Evolutionary conservation across 2,888 invertebrate species (phyloP).

Genomic region (Chloroclysta siterata): DNA sequence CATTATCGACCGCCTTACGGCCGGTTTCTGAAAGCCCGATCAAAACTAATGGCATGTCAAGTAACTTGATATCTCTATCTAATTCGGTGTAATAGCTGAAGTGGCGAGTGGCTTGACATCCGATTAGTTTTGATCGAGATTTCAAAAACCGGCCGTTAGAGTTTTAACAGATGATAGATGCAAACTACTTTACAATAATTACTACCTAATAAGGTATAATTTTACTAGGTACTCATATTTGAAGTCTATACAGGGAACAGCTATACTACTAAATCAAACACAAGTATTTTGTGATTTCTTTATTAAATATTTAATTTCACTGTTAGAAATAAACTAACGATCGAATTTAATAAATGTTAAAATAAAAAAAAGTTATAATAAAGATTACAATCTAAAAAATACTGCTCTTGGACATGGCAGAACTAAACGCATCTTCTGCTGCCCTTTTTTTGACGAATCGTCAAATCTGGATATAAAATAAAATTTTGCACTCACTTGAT

Average conservation of each 20-base stretch:
- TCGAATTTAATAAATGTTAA: constrained; percentile 82
- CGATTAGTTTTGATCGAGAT: too few species aligned
- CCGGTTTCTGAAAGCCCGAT: too few species aligned
- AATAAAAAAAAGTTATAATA: constrained; percentile 79
- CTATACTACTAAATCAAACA: constrained; percentile 57
- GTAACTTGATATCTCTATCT: too few species aligned
- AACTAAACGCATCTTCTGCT: constrained; percentile 72
- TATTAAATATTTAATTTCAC: constrained; percentile 84
- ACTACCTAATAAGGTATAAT: too few species aligned
- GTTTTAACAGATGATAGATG: too few species aligned
- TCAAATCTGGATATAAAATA: constrained; percentile 72
- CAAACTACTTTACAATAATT: too few species aligned
- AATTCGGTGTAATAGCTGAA: too few species aligned
- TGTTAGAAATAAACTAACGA: constrained; percentile 85
- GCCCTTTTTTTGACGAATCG: constrained; percentile 72
- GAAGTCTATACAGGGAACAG: not conserved
- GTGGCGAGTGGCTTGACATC: too few species aligned
- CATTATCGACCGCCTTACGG: too few species aligned
- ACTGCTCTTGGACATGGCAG: constrained; percentile 83
- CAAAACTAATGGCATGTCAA: too few species aligned
- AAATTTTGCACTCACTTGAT: constrained; percentile 83
- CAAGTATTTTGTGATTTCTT: constrained; percentile 81
- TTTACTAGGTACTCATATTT: too few species aligned
- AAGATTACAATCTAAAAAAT: constrained; percentile 83
- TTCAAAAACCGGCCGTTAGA: too few species aligned